These are phyloP conservation scores for Drosophila suzukii DNA, from an alignment of 1,140 invertebrate species.

Conservation along the genomic window DNA sequence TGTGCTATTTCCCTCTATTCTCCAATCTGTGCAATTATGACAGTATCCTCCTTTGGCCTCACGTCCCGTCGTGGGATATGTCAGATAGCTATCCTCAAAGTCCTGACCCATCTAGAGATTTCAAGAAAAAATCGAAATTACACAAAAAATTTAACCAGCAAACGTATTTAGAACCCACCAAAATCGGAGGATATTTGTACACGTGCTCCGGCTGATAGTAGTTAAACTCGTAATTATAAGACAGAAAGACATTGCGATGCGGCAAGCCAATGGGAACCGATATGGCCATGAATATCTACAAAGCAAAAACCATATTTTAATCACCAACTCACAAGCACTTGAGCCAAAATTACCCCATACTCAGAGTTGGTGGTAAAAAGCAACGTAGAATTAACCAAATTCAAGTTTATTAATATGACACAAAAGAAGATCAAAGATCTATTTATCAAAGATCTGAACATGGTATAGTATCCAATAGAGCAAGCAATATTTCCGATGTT, in stretches of 20 bases:
- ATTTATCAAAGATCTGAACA: slow-evolving; percentile 9
- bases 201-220: slow-evolving; percentile 85
- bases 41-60: slow-evolving; percentile 29
- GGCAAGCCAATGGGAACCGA: slow-evolving; percentile 89
- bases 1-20: background rate
- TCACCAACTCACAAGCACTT: background rate
- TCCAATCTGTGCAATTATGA: slow-evolving; percentile 41
- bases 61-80: slow-evolving; percentile 56
- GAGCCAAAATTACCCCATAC: slow-evolving; percentile 25
- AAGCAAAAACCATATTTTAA: slow-evolving; percentile 3
- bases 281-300: slow-evolving; percentile 88
- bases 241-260: slow-evolving; percentile 89
- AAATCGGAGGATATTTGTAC: slow-evolving; percentile 70
- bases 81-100: slow-evolving; percentile 59
- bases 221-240: slow-evolving; percentile 91
- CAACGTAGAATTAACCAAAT: slow-evolving; percentile 1
- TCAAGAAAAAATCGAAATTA: background rate
- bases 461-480: slow-evolving; percentile 10
- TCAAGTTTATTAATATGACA: slow-evolving; percentile 13
- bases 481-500: slow-evolving; percentile 13
- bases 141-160: slow-evolving; percentile 18
- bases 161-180: slow-evolving; percentile 47
- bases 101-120: slow-evolving; percentile 53
- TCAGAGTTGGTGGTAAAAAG: slow-evolving; percentile 43
- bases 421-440: slow-evolving; percentile 14